Conservation (phyloP, 2,888 invertebrate genomes). For the Lamellibrachia columna region DNA sequence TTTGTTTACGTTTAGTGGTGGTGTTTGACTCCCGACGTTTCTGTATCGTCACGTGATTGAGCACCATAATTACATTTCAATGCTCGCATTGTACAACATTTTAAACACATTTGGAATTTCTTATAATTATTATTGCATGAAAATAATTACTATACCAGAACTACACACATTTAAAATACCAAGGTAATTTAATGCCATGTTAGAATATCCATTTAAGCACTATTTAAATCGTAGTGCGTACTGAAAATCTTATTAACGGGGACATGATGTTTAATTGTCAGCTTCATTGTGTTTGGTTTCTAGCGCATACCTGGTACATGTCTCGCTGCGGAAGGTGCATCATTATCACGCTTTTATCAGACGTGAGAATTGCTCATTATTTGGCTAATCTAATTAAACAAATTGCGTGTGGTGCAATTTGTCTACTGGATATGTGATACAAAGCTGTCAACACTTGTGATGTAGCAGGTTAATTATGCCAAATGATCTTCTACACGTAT, state of each 20-base stretch:
- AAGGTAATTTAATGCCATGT: too few species aligned
- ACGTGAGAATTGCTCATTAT: not conserved
- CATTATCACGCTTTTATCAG: not conserved
- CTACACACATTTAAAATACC: too few species aligned
- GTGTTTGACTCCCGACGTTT: too few species aligned
- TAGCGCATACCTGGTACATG: not conserved
- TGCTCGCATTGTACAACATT: not conserved
- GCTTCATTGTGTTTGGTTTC: not conserved
- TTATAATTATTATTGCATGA: not conserved
- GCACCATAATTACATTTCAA: too few species aligned
- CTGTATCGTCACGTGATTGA: too few species aligned
- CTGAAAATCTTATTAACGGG: not conserved
- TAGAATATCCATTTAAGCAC: too few species aligned
- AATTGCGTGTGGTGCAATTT: not conserved
- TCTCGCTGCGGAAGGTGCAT: not conserved
- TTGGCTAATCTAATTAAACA: not conserved
- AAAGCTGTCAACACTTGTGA: not conserved
- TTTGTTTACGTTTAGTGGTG: too few species aligned
- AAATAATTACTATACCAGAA: too few species aligned
- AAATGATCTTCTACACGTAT: not conserved
- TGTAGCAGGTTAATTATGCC: not conserved
- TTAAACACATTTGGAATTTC: not conserved
- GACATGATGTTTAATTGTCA: not conserved
- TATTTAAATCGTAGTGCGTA: not conserved
- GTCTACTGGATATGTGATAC: not conserved